These are phyloP conservation scores for Danaus melanippus DNA, from an alignment of 1,140 invertebrate genomes.

Conservation along the genomic window DNA sequence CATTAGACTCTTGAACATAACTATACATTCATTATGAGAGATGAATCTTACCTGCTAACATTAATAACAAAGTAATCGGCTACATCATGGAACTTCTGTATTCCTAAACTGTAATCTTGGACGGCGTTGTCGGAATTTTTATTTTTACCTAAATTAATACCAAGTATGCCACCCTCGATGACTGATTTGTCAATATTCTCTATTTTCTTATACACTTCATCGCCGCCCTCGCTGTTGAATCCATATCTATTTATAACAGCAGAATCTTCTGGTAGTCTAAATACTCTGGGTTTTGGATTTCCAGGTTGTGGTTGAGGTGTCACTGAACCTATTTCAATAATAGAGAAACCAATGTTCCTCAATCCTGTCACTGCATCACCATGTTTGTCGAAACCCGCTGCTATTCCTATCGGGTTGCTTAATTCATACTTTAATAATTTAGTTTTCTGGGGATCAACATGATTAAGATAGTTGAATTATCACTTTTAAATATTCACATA, in stretches of 20 bases:
- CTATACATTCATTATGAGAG: background rate
- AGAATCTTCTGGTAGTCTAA: conserved; percentile 86
- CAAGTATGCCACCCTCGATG: conserved; percentile 77
- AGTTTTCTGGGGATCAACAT: conserved; percentile 72
- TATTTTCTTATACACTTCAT: conserved; percentile 79
- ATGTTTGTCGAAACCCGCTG: conserved; percentile 98
- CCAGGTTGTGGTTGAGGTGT: conserved; percentile 94
- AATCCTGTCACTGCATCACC: conserved; percentile 91
- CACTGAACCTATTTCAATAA: conserved; percentile 97
- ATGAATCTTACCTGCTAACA: conserved; percentile 79
- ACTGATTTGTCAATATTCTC: conserved; percentile 68
- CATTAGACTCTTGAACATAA: conserved; percentile 4
- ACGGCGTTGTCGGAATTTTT: conserved; percentile 83
- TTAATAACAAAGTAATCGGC: conserved; percentile 95
- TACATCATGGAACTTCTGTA: conserved; percentile 80
- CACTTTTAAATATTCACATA: conserved; percentile 8
- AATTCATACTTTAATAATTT: conserved; percentile 82
- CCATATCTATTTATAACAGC: conserved; percentile 95
- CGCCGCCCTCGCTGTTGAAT: conserved; percentile 97
- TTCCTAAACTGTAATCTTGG: conserved; percentile 87
- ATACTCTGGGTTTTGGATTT: conserved; percentile 93
- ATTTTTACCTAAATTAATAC: conserved; percentile 97
- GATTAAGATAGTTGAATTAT: conserved; percentile 10
- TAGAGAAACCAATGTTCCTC: conserved; percentile 91
- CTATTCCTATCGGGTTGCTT: conserved; percentile 93